phyloP scores from a whole-genome alignment of 2,888 invertebrate genomes.

The Eupithecia subfuscata region DNA sequence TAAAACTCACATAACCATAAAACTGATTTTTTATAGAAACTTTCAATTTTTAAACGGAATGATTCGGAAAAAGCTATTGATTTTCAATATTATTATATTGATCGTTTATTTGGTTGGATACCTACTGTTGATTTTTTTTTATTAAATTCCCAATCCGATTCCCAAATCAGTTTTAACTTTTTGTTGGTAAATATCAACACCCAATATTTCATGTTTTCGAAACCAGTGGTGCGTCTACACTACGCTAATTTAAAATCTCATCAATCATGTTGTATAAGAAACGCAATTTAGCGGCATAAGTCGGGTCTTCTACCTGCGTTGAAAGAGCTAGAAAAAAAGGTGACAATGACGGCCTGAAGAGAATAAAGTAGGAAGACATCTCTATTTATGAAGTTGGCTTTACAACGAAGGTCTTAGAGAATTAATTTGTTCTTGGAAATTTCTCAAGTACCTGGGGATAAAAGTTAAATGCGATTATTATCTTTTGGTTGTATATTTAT shows the following conservation, averaged over 20 bases:
- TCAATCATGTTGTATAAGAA: slow-evolving; percentile 74
- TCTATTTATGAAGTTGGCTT: slow-evolving; percentile 73
- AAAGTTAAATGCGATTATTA: slow-evolving; percentile 58
- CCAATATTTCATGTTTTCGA: slow-evolving; percentile 49
- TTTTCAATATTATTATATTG: slow-evolving; percentile 35
- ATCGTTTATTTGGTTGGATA: slow-evolving; percentile 24
- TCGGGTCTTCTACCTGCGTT: slow-evolving; percentile 70
- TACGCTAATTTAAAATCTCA: slow-evolving; percentile 70
- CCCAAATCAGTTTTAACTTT: slow-evolving; percentile 12
- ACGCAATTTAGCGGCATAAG: slow-evolving; percentile 69
- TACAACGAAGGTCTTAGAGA: slow-evolving; percentile 41
- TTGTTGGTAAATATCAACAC: slow-evolving; percentile 51
- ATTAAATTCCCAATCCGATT: slow-evolving; percentile 18
- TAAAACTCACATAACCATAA: slow-evolving; percentile 52
- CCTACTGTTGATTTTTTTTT: slow-evolving; percentile 10
- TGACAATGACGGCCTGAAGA: slow-evolving; percentile 72
- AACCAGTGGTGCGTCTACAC: slow-evolving; percentile 34
- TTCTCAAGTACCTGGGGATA: slow-evolving; percentile 51
- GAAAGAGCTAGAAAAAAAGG: slow-evolving; percentile 65
- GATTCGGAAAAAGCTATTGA: slow-evolving; percentile 33
- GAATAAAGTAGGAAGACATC: slow-evolving; percentile 75
- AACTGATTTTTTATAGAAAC: slow-evolving; percentile 50
- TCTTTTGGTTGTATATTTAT: slow-evolving; percentile 51
- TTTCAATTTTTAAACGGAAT: slow-evolving; percentile 46
- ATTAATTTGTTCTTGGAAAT: slow-evolving; percentile 49